phyloP scores from a whole-genome alignment of 2,888 invertebrate genomes.

The Brachycybe producta region DNA sequence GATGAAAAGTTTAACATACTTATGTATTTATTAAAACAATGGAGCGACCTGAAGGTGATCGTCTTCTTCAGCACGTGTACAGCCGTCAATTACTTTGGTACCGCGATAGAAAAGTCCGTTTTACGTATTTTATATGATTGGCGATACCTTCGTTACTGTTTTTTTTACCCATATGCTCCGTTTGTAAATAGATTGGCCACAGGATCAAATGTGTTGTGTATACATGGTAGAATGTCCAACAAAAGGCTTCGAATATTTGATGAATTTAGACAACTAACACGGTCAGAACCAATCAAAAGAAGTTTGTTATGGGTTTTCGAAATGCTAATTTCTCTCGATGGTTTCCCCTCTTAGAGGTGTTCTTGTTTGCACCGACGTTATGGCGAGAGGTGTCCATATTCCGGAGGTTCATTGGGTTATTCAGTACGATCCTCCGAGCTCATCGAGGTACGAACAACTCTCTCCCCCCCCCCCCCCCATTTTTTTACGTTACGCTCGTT shows the following conservation, averaged over 20 bases:
- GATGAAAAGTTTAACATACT: constrained; percentile 69
- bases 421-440: constrained; percentile 91
- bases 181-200: too few species aligned
- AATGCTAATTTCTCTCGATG: constrained; percentile 5
- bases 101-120: constrained; percentile 44
- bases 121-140: too few species aligned
- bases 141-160: too few species aligned
- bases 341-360: constrained; percentile 37
- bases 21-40: constrained; percentile 57
- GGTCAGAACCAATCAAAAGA: constrained; percentile 33
- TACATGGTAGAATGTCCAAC: constrained; percentile 93
- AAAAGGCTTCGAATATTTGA: constrained; percentile 71
- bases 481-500: constrained; percentile 10
- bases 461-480: too few species aligned
- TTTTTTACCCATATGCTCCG: too few species aligned
- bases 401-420: constrained; percentile 95
- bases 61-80: constrained; percentile 92
- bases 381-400: constrained; percentile 94
- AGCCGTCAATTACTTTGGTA: constrained; percentile 83
- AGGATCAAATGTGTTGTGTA: too few species aligned
- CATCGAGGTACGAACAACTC: constrained; percentile 50
- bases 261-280: constrained; percentile 56
- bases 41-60: constrained; percentile 51
- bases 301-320: background rate
- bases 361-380: constrained; percentile 85